Percentiles rank a stretch among this genome's conserved stretches.
These are phyloP conservation scores for Andinoacara biseriatus DNA, from an alignment of 2,113 vertebrate genomes.

Conservation along the genomic window DNA sequence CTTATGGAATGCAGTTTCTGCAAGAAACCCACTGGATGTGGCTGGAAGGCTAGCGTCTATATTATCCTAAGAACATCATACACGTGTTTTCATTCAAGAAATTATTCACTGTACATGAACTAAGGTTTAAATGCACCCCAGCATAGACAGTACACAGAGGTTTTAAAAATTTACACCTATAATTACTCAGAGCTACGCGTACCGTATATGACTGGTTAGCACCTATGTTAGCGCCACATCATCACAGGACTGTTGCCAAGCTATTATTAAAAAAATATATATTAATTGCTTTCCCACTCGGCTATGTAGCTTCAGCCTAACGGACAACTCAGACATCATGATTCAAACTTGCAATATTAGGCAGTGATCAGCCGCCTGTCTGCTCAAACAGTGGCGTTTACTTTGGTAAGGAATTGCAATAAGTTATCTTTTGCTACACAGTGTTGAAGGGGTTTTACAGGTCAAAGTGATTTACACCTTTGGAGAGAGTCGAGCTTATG, in stretches of 20 bases:
- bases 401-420: slow-evolving; percentile 66
- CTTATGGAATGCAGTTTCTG: slow-evolving; percentile 71
- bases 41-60: slow-evolving; percentile 41
- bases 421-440: slow-evolving; percentile 67
- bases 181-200: neutral
- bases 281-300: slow-evolving; percentile 34
- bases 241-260: slow-evolving; percentile 10
- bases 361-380: slow-evolving; percentile 55
- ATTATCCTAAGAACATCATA: neutral
- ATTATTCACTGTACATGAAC: neutral
- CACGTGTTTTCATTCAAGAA: neutral
- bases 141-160: neutral
- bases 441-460: slow-evolving; percentile 60
- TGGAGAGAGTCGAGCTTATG: slow-evolving; percentile 62
- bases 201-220: neutral
- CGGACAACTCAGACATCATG: slow-evolving; percentile 61
- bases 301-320: slow-evolving; percentile 51
- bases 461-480: slow-evolving; percentile 79
- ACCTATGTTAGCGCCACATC: neutral
- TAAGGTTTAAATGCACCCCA: neutral
- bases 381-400: slow-evolving; percentile 67
- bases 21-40: slow-evolving; percentile 50
- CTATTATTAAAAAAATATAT: neutral
- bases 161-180: neutral
- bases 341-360: slow-evolving; percentile 63